A percentile compares a stretch with the other conserved stretches of the same genome.
phyloP scores from a whole-genome alignment of 2,797 vertebrate species.

The Pangasius macronema region DNA sequence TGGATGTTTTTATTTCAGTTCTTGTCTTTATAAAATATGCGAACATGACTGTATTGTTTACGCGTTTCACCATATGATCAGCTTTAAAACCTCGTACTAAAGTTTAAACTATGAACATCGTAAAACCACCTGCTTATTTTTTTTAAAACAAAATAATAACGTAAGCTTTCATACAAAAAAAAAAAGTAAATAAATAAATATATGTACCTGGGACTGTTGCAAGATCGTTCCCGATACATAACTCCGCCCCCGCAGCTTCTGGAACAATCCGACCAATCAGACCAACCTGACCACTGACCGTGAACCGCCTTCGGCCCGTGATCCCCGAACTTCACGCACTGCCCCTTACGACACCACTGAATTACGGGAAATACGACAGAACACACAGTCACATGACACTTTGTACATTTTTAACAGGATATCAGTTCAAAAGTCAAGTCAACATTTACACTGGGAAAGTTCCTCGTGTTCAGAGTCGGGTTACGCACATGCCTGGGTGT shows the following conservation, averaged over 20 bases:
- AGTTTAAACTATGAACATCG: not conserved
- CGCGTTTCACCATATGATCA: not conserved
- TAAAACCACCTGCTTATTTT: not conserved
- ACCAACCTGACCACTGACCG: conserved; percentile 94
- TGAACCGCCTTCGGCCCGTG: conserved; percentile 85
- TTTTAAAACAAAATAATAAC: not conserved
- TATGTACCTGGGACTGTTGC: conserved; percentile 89
- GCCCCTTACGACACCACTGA: conserved; percentile 96
- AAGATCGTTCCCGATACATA: conserved; percentile 86
- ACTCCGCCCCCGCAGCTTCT: conserved; percentile 91
- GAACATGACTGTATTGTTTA: not conserved
- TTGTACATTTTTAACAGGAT: not conserved
- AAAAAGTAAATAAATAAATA: not conserved
- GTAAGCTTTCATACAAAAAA: not conserved
- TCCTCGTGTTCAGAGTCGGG: not conserved
- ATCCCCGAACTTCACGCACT: conserved; percentile 91
- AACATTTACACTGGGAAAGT: not conserved
- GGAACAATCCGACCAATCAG: conserved; percentile 90
- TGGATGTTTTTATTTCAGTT: no score
- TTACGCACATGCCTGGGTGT: not conserved
- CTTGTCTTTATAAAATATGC: no score
- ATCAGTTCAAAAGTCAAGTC: not conserved
- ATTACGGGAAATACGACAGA: conserved; percentile 35
- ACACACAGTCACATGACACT: conserved; percentile 18
- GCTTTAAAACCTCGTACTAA: not conserved